Conservation (phyloP, 2,113 vertebrate species). For the Prochilodus magdalenae region DNA sequence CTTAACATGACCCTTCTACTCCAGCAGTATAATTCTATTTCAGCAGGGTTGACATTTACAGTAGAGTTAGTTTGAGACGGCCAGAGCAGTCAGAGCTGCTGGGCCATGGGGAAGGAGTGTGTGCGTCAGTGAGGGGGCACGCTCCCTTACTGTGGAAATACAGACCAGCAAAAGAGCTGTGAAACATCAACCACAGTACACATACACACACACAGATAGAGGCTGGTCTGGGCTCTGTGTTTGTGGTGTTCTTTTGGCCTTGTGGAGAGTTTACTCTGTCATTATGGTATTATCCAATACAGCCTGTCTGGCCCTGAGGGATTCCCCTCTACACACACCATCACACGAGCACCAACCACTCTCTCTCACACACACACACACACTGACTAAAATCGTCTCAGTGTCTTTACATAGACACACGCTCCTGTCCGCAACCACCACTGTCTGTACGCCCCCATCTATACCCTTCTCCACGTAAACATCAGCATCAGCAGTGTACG, state of each 20-base stretch:
- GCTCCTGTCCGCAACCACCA: constrained; percentile 33
- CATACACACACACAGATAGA: constrained; percentile 55
- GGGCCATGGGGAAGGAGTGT: constrained; percentile 32
- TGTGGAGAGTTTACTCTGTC: constrained; percentile 61
- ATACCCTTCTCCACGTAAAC: not conserved
- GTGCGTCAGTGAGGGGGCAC: constrained; percentile 65
- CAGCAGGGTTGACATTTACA: constrained; percentile 57
- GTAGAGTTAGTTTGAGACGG: not conserved
- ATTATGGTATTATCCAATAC: constrained; percentile 73
- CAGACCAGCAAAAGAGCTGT: constrained; percentile 54
- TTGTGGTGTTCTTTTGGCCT: constrained; percentile 52
- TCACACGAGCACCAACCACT: constrained; percentile 27
- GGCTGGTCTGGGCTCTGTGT: constrained; percentile 52
- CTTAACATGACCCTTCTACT: constrained; percentile 14
- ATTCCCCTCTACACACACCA: constrained; percentile 43
- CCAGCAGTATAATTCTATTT: constrained; percentile 50
- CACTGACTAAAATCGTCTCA: constrained; percentile 15
- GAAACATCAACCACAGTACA: constrained; percentile 61
- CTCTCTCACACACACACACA: not conserved
- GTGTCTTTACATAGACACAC: constrained; percentile 7
- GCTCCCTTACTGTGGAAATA: constrained; percentile 50
- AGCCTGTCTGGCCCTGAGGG: constrained; percentile 63
- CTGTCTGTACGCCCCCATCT: constrained; percentile 36
- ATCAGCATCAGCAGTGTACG: not conserved
- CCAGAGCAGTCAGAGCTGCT: not conserved